These are phyloP conservation scores for Stomorhina lunata DNA, from an alignment of 2,888 invertebrate genomes.

Conservation along the genomic window DNA sequence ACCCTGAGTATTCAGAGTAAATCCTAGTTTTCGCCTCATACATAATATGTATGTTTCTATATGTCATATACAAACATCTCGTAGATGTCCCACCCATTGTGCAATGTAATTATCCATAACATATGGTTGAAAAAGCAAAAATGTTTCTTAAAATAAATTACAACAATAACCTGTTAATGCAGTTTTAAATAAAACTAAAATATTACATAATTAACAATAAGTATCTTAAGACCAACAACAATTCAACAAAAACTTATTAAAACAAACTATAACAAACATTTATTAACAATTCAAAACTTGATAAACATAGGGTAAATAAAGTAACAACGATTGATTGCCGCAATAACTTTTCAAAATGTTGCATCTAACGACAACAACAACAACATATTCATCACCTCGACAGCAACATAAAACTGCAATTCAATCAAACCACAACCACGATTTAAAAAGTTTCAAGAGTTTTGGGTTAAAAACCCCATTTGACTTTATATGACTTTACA, in stretches of 20 bases:
- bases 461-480: neutral
- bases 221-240: neutral
- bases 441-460: too few species aligned
- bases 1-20: too few species aligned
- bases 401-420: too few species aligned
- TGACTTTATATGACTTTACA: neutral
- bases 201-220: conserved; percentile 44
- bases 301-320: too few species aligned
- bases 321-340: neutral
- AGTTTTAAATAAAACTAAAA: conserved; percentile 23
- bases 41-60: too few species aligned
- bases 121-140: conserved; percentile 19
- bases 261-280: conserved; percentile 14
- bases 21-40: too few species aligned
- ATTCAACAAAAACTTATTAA: neutral
- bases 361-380: neutral
- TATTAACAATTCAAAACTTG: conserved; percentile 23
- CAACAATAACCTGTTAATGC: conserved; percentile 40
- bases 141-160: conserved; percentile 20
- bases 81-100: conserved; percentile 19
- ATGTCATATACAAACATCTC: neutral
- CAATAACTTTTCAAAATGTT: conserved; percentile 12
- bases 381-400: neutral
- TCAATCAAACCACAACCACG: neutral
- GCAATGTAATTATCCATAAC: neutral